Base-by-base conservation (phyloP, 35 echinoderm and acorn worm genomes). In the Lytechinus variegatus region DNA sequence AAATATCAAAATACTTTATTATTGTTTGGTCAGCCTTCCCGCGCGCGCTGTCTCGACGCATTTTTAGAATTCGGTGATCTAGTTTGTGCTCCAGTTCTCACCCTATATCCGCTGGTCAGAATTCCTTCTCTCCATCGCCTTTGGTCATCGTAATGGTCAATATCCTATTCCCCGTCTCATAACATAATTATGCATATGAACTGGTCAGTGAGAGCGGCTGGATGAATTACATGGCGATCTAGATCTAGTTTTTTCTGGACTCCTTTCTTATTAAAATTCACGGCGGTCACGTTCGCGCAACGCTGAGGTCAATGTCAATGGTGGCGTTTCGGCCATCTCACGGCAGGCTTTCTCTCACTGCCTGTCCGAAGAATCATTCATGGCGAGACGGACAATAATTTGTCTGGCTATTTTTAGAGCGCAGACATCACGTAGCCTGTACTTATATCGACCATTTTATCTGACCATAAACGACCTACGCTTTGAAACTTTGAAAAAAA, bases 181-280 rank as follows among this genome's bases (percentile, higher is more conserved):
- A 79, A 79, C 66, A 79, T 24, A 79, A 79, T 79, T 71, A 71
- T 71, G 61, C 12, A 71, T 71, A 71, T 21, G 61, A 6, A 79
- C 66, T 79, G 66, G 66, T 79, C 66, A 79, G 66, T 79, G 4
- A 79, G 66, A 79, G 33, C 33, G 66, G 66, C 66, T 19, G 66
- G 66, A 21, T 79, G 66, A 24, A 79, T 79, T 79, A 19, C 66
- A 79, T 79, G 88, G 52, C 52, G 88, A 90, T 90, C 88, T 90
- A 90, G 88, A 90, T 90, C 29, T 90, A 90, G 28, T 90, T 90
- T 54, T 44, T 6, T 12, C 16, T 52, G 52, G 13, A 13, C 56
- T 58, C 52, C 44, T 90, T 90, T 90, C 52, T 90, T 52, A 90
- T 90, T 90, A 90, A 54, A 90, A 90, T 90, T 44, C 88, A 90